Percentiles rank a stretch among this genome's conserved stretches.
Conservation (phyloP, 92 coral and sea anemone genomes). For the Zoanthus sociatus region DNA sequence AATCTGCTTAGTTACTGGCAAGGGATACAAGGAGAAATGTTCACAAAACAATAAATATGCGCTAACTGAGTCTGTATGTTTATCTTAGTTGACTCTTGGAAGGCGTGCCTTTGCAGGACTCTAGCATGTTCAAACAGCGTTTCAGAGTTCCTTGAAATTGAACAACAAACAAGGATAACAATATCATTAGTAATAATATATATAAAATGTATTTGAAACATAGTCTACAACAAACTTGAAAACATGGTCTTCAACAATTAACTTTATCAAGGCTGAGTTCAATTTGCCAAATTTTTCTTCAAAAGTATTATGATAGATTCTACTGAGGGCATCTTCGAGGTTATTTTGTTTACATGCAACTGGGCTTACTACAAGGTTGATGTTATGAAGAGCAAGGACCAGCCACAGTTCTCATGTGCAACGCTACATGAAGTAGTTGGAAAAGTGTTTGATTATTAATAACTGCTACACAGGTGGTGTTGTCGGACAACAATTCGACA, state of each 20-base stretch:
- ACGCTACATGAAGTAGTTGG: slow-evolving; percentile 1
- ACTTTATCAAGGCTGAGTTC: slow-evolving; percentile 10
- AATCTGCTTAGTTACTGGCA: slow-evolving; percentile 61
- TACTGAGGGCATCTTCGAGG: background rate
- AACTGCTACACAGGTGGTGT: slow-evolving; percentile 2
- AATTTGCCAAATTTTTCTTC: slow-evolving; percentile 4
- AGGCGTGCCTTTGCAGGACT: slow-evolving; percentile 49
- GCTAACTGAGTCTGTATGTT: slow-evolving; percentile 56
- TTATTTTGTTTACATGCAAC: background rate
- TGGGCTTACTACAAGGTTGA: background rate
- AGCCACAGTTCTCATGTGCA: slow-evolving; percentile 10
- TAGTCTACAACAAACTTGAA: slow-evolving; percentile 8
- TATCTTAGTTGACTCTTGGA: slow-evolving; percentile 65
- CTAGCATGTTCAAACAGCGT: slow-evolving; percentile 47
- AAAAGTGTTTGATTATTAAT: slow-evolving; percentile 12
- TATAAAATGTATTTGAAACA: background rate
- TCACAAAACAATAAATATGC: slow-evolving; percentile 62
- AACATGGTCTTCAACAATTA: slow-evolving; percentile 11
- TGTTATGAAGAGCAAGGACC: slow-evolving; percentile 9
- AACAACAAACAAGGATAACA: background rate
- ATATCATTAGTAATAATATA: background rate
- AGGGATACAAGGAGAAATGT: slow-evolving; percentile 48
- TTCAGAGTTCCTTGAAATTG: background rate
- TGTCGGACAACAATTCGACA: slow-evolving; percentile 41
- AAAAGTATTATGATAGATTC: background rate